phyloP scores from a whole-genome alignment of 2,888 invertebrate genomes.

The Sthenelais limicola region DNA sequence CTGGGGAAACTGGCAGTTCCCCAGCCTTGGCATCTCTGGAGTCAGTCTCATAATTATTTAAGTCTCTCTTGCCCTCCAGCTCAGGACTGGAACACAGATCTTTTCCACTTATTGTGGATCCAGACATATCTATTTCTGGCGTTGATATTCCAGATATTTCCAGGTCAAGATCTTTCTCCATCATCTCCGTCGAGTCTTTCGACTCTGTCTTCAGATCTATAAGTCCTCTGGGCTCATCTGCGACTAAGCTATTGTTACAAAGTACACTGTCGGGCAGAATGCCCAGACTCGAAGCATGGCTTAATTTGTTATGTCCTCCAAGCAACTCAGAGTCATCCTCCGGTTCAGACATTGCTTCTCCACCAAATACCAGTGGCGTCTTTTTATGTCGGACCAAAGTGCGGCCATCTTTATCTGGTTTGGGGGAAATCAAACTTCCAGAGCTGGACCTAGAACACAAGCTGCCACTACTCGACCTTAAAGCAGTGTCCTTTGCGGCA shows the following conservation, averaged over 20 bases:
- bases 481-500: conserved; percentile 3
- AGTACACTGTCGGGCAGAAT: conserved; percentile 44
- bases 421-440: conserved; percentile 16
- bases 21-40: conserved; percentile 20
- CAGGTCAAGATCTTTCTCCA: conserved; percentile 47
- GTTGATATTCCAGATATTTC: conserved; percentile 52
- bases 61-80: conserved; percentile 7
- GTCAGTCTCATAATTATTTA: neutral
- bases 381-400: neutral
- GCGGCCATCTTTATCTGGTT: conserved; percentile 20
- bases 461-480: conserved; percentile 18
- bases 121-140: conserved; percentile 49
- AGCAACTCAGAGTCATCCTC: conserved; percentile 30
- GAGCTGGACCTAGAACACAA: conserved; percentile 19
- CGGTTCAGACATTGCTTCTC: conserved; percentile 38
- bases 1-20: conserved; percentile 42
- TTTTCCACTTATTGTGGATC: conserved; percentile 41
- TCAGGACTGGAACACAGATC: conserved; percentile 43
- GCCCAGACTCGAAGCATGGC: conserved; percentile 46
- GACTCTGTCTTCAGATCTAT: conserved; percentile 7
- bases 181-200: conserved; percentile 41
- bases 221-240: neutral
- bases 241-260: conserved; percentile 39
- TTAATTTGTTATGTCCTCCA: conserved; percentile 29
- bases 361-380: conserved; percentile 10